Evolutionary conservation across 2,797 vertebrate species (phyloP), one percentile per base, ranked within the genome.

Genomic region (Lophotriccus pileatus): DNA sequence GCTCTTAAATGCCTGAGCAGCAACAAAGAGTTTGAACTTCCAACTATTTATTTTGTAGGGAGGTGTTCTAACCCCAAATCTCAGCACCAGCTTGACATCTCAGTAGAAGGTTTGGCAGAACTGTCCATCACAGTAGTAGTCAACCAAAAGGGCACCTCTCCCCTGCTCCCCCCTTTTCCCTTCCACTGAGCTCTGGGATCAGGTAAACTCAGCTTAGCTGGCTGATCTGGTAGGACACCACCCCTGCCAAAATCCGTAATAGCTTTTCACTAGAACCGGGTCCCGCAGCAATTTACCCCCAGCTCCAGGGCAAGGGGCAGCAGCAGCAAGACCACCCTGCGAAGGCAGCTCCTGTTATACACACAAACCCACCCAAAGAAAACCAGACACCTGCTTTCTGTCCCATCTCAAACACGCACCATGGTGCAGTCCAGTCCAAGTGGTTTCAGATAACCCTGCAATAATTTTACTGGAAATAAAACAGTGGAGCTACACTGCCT

Each of bases 31-130:
- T 6, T 1, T 15, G n/a, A 16, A 41, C 9, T 49, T 64, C 8
- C 30, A 43, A 18, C 23, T 4, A n/a, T 16, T n/a, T 12, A 3
- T 50, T 59, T 44, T 50, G 14, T 24, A 44, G 59, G 46, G 25
- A n/a, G 21, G 3, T 39, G 11, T 25, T n/a, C 20, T n/a, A 19
- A 14, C 6, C 25, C 41, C n/a, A 55, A 30, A 36, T 55, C 44
- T 10, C 7, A 2, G n/a, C 52, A 41, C 2, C 0, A 1, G 10
- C 47, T 64, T 37, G 27, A 7, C 32, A 9, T 20, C 4, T 1
- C 20, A 36, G 25, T 0, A 0, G 30, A 37, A 9, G 12, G 2
- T 4, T 67, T 7, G 2, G 21, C n/a, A 22, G 0, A 21, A 8
- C 9, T 3, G 5, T 2, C 20, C 14, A 6, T 10, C 41, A 34